Conservation (phyloP, 2,113 vertebrate genomes). For the Sebastes fasciatus region DNA sequence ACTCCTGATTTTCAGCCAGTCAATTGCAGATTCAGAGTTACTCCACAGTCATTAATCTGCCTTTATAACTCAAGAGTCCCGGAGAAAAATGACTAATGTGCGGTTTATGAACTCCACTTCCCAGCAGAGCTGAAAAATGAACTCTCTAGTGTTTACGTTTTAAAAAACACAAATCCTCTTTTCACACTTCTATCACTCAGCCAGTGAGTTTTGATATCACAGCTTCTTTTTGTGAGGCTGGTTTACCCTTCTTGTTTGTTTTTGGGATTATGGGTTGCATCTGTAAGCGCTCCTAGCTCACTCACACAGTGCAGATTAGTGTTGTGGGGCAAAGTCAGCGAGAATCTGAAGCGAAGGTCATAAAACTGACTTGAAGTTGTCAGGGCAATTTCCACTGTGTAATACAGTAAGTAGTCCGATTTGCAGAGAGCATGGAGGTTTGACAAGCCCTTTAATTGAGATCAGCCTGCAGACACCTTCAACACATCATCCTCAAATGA, state of each 20-base stretch:
- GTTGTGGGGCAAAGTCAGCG: constrained; percentile 78
- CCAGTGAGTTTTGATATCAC: constrained; percentile 19
- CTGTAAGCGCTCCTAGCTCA: constrained; percentile 68
- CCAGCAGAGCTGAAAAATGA: constrained; percentile 39
- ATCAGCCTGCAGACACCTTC: constrained; percentile 57
- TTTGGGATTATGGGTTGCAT: constrained; percentile 66
- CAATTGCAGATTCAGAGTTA: constrained; percentile 52
- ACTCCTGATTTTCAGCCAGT: constrained; percentile 51
- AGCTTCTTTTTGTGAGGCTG: neutral
- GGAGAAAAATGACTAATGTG: constrained; percentile 43
- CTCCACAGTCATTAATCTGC: constrained; percentile 48
- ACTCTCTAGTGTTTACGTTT: constrained; percentile 45
- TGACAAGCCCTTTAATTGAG: constrained; percentile 70
- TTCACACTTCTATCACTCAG: constrained; percentile 31
- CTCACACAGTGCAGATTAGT: constrained; percentile 76
- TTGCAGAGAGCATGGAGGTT: constrained; percentile 48
- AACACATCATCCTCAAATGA: constrained; percentile 52
- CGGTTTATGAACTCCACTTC: constrained; percentile 49
- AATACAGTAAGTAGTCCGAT: constrained; percentile 63
- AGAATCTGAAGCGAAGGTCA: constrained; percentile 77
- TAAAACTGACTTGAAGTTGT: constrained; percentile 74
- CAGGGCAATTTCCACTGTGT: constrained; percentile 70
- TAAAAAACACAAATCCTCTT: constrained; percentile 33
- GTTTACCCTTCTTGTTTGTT: constrained; percentile 64
- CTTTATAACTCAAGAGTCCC: constrained; percentile 6